These are phyloP conservation scores for Myrmecophaga tridactyla DNA, from an alignment of 2,113 vertebrate species.

Conservation along the genomic window DNA sequence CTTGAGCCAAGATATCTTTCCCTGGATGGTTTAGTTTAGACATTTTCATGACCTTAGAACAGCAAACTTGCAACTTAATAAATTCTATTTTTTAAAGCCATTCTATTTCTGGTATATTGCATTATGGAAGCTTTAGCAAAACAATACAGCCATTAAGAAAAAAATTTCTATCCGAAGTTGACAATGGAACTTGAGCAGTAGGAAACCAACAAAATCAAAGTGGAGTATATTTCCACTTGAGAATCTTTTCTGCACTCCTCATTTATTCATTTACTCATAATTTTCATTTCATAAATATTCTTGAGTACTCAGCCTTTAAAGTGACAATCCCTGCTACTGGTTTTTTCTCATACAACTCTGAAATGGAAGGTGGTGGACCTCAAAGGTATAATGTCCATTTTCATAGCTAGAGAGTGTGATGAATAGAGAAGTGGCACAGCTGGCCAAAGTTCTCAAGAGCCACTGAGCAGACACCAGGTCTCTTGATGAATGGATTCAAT, in stretches of 20 bases:
- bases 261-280: neutral
- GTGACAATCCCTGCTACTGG: neutral
- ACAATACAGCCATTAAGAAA: neutral
- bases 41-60: too few species aligned
- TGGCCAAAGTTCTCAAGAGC: neutral
- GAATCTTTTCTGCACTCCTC: neutral
- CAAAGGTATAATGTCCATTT: neutral
- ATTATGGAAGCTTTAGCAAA: too few species aligned
- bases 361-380: neutral
- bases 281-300: neutral
- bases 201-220: neutral
- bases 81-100: too few species aligned
- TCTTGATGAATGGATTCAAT: neutral
- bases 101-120: too few species aligned
- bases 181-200: neutral
- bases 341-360: neutral
- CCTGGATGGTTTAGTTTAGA: too few species aligned
- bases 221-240: neutral
- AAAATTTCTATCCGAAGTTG: neutral
- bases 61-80: too few species aligned
- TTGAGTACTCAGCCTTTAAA: neutral
- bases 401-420: neutral
- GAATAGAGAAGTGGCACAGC: neutral
- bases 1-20: too few species aligned
- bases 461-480: neutral